These are phyloP conservation scores for Sphyrna mokarran DNA, from an alignment of 2,113 vertebrate genomes.

Conservation along the genomic window DNA sequence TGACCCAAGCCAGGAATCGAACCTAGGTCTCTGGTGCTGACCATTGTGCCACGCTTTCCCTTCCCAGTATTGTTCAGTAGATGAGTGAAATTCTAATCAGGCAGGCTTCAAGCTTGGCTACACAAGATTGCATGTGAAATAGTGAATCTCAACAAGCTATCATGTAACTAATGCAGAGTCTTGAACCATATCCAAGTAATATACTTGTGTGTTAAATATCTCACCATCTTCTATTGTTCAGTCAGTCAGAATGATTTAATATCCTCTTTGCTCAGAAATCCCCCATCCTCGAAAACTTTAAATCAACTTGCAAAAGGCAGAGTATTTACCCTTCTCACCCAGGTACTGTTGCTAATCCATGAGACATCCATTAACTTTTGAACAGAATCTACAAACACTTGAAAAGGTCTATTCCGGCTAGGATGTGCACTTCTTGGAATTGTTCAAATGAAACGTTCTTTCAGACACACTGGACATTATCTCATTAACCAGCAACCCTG, in stretches of 20 bases:
- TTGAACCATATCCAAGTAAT: background rate
- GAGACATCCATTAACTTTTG: background rate
- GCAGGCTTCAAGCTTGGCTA: background rate
- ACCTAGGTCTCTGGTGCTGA: no score
- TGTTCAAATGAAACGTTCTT: background rate
- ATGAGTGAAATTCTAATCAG: background rate
- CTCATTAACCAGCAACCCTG: background rate
- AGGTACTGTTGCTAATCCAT: background rate
- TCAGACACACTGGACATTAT: background rate
- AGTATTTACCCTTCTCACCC: background rate
- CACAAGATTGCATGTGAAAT: background rate
- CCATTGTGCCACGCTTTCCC: background rate
- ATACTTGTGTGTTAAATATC: background rate
- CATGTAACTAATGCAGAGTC: background rate
- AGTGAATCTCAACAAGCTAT: background rate
- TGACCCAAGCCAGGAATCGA: no score
- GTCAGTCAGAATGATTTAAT: background rate
- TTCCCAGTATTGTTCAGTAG: background rate
- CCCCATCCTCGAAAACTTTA: background rate
- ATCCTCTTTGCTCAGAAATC: background rate
- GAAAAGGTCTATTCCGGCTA: background rate
- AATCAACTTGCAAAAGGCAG: background rate
- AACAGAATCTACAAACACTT: background rate
- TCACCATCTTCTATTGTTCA: background rate
- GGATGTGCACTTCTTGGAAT: background rate